These are phyloP conservation scores for Hydropsyche betteni DNA, from an alignment of 2,888 invertebrate genomes.

Conservation along the genomic window DNA sequence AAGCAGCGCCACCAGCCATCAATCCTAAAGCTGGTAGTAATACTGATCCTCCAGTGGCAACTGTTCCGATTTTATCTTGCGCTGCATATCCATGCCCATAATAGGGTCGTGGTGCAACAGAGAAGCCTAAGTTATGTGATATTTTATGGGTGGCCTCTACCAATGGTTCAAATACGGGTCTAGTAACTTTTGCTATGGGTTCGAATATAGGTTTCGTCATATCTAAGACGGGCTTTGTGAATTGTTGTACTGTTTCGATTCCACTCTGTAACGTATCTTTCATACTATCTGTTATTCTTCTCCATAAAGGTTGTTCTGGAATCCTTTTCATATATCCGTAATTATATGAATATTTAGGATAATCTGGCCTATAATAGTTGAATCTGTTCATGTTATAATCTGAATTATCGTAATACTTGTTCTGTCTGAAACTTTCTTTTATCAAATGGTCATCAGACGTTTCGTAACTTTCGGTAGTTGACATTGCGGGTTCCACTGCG, in stretches of 20 bases:
- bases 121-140: slow-evolving; percentile 77
- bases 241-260: slow-evolving; percentile 73
- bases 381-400: slow-evolving; percentile 63
- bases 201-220: slow-evolving; percentile 55
- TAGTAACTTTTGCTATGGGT: slow-evolving; percentile 68
- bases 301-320: slow-evolving; percentile 73
- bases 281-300: slow-evolving; percentile 76
- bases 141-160: slow-evolving; percentile 84
- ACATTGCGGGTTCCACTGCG: slow-evolving; percentile 58
- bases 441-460: slow-evolving; percentile 53
- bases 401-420: slow-evolving; percentile 59
- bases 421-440: slow-evolving; percentile 55
- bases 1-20: slow-evolving; percentile 83
- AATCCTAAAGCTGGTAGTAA: slow-evolving; percentile 79
- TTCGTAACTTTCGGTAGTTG: slow-evolving; percentile 52
- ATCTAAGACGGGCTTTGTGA: slow-evolving; percentile 70
- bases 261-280: slow-evolving; percentile 77
- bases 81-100: slow-evolving; percentile 60
- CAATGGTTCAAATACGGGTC: slow-evolving; percentile 76
- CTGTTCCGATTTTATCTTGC: slow-evolving; percentile 73
- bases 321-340: slow-evolving; percentile 70
- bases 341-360: slow-evolving; percentile 68
- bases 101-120: slow-evolving; percentile 60
- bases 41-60: slow-evolving; percentile 68
- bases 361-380: slow-evolving; percentile 67